Conservation (phyloP, 2,113 vertebrate species). For the Damaliscus lunatus region DNA sequence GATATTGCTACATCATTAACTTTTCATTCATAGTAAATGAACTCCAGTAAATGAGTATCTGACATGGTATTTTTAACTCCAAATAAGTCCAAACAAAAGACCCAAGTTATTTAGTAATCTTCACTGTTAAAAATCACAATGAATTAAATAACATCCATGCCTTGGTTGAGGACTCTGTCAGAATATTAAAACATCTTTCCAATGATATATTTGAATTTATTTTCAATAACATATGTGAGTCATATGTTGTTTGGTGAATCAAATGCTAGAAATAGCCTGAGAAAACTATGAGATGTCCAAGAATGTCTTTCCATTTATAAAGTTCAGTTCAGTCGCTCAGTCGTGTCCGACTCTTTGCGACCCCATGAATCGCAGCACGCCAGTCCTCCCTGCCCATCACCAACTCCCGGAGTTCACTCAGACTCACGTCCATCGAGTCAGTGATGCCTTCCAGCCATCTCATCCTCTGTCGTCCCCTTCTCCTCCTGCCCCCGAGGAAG, state of each 20-base stretch:
- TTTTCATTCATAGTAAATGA: background rate
- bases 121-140: background rate
- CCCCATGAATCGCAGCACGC: too few relatives aligned
- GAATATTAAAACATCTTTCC: background rate
- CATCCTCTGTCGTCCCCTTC: too few relatives aligned
- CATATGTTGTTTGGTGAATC: background rate
- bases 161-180: background rate
- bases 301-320: background rate
- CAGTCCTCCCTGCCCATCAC: too few relatives aligned
- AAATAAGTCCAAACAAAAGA: background rate
- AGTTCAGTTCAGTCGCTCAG: background rate
- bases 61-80: background rate
- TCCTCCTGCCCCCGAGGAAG: background rate
- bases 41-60: background rate
- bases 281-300: background rate
- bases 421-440: too few relatives aligned
- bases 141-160: background rate
- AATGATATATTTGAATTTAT: background rate
- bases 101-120: background rate
- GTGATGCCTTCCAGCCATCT: too few relatives aligned
- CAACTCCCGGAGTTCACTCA: too few relatives aligned
- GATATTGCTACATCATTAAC: background rate
- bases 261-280: background rate
- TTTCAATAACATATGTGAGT: constrained; percentile 1
- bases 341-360: too few relatives aligned